Conservation (phyloP, 2,888 invertebrate species). For the Mystacides longicornis region DNA sequence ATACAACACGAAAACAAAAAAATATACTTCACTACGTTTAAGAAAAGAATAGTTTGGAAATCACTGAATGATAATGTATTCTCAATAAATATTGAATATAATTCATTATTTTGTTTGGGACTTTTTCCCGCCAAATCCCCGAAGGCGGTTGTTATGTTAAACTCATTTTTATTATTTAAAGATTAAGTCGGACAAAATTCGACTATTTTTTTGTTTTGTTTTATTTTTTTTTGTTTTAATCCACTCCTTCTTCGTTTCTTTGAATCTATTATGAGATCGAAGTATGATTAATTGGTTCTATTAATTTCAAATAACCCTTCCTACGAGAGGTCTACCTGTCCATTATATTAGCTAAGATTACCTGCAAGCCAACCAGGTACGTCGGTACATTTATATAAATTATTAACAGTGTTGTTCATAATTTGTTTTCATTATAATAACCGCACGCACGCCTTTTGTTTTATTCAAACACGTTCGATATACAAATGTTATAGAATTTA, state of each 20-base stretch:
- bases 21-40: too few species aligned
- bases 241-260: not conserved
- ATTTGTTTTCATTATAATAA: too few species aligned
- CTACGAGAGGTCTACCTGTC: too few species aligned
- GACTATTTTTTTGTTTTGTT: not conserved
- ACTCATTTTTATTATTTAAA: not conserved
- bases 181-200: not conserved
- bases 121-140: not conserved
- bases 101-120: not conserved
- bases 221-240: not conserved
- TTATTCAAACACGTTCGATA: too few species aligned
- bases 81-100: slow-evolving; percentile 1
- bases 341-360: too few species aligned
- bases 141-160: not conserved
- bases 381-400: too few species aligned
- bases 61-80: not conserved
- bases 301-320: slow-evolving; percentile 1
- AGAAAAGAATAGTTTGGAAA: not conserved
- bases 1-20: too few species aligned
- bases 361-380: too few species aligned
- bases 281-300: not conserved
- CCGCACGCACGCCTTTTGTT: too few species aligned
- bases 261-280: too few species aligned
- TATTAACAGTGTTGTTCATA: too few species aligned
- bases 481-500: too few species aligned